Evolutionary conservation across 2,797 vertebrate genomes (phyloP).

Genomic region (Syndactyla subalaris): DNA sequence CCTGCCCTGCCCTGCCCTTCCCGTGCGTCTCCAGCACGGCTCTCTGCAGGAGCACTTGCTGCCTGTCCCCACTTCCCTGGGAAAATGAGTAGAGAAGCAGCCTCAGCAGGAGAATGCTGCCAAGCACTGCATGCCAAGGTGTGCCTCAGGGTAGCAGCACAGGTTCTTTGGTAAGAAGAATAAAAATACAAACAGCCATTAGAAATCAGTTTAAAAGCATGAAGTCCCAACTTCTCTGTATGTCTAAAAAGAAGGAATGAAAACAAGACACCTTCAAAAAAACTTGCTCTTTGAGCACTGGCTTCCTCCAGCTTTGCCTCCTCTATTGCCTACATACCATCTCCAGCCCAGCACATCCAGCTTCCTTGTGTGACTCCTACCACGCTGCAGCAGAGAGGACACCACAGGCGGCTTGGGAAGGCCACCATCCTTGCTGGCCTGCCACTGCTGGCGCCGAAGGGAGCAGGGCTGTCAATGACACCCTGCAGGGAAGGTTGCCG

Average conservation of each 20-base stretch:
- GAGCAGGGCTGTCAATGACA: fast-evolving
- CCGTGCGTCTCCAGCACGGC: background rate
- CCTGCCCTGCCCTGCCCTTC: background rate
- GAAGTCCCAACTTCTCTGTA: fast-evolving
- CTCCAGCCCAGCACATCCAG: background rate
- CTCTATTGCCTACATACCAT: background rate
- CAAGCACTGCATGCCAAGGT: background rate
- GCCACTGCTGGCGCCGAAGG: background rate
- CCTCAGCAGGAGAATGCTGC: background rate
- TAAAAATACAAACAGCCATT: background rate
- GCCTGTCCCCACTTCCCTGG: fast-evolving
- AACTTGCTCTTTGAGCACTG: background rate
- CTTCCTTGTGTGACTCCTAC: background rate
- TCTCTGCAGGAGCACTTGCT: fast-evolving
- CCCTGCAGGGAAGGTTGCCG: fast-evolving
- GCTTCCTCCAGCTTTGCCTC: background rate
- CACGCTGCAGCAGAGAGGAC: background rate
- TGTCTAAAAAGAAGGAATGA: background rate
- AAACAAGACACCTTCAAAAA: background rate
- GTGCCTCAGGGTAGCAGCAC: background rate
- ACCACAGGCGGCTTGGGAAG: background rate
- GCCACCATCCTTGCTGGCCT: background rate
- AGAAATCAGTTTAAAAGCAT: background rate
- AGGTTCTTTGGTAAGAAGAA: background rate
- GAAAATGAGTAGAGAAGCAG: background rate